Base-by-base conservation (phyloP, 2,797 vertebrate genomes). In the Lutjanus campechanus region DNA sequence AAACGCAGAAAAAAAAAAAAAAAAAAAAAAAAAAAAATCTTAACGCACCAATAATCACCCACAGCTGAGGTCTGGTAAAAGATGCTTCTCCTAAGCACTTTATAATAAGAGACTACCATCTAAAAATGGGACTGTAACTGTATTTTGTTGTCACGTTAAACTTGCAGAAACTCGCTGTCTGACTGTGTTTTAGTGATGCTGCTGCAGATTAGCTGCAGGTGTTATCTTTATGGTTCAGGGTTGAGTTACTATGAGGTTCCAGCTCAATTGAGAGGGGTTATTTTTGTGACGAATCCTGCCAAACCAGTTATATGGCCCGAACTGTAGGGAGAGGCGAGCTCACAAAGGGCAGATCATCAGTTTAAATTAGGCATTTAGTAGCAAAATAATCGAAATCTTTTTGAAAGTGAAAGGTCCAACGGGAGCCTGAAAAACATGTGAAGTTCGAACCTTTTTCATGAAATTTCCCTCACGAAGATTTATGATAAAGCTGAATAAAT, bases 11-110 rank as follows among this genome's bases (percentile, higher is more conserved):
- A 22, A 43, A 41, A 41, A 50, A 2, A 51, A 29, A 53, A 25
- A 46, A 56, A 25, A 46, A 25, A 41, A 41, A 50, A 2, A 46
- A 29, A 56, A 25, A 46, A 56, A 25, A 46, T 47, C 47, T 15
- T 22, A n/a, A 83, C 22, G 22, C 80, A 70, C 81, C 69, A 62
- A 67, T 70, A 29, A 85, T 71, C 82, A 43, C n/a, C n/a, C 1
- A 44, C 59, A 73, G 60, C 47, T 29, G 51, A 49, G 69, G 58
- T 68, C 46, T 7, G 12, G 7, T 20, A 3, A 44, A 36, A 62
- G 43, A 20, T 13, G n/a, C 41, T 44, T 16, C 58, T 53, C 17
- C 8, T 4, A 15, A 13, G 43, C 10, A 19, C 13, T 43, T 47
- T 49, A 41, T 15, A 4, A 46, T 16, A 44, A 17, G n/a, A 12